These are phyloP conservation scores for Colletes gigas DNA, from an alignment of 1,140 invertebrate species.

Conservation along the genomic window DNA sequence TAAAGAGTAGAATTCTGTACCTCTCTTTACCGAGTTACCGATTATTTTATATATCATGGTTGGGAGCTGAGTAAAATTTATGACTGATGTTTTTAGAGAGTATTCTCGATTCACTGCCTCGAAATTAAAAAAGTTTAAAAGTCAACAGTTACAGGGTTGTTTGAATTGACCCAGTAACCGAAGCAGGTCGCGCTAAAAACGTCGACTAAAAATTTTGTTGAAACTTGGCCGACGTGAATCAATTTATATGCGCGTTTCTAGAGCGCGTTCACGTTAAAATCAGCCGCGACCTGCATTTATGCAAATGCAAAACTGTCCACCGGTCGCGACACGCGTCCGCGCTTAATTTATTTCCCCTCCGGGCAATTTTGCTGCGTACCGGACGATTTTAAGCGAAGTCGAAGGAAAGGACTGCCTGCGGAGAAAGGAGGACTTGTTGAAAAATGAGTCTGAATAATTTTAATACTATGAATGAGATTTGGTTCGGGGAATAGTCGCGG, in stretches of 20 bases:
- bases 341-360: constrained; percentile 59
- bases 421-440: background rate
- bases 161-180: no score
- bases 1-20: no score
- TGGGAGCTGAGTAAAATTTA: no score
- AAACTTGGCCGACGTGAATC: constrained; percentile 32
- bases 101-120: no score
- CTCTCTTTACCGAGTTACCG: no score
- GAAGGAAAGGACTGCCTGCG: background rate
- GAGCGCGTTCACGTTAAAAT: constrained; percentile 26
- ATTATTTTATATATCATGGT: no score
- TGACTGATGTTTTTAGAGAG: no score
- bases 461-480: constrained; percentile 6
- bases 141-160: no score
- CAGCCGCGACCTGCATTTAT: constrained; percentile 46
- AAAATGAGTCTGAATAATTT: constrained; percentile 42
- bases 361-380: constrained; percentile 22
- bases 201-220: background rate
- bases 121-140: no score
- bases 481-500: background rate
- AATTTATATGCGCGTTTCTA: constrained; percentile 17
- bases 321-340: constrained; percentile 31
- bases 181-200: no score
- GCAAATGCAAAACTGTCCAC: constrained; percentile 57
- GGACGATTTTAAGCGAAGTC: background rate